These are phyloP conservation scores for Gonioctena quinquepunctata DNA, from an alignment of 1,140 invertebrate genomes.

Conservation along the genomic window DNA sequence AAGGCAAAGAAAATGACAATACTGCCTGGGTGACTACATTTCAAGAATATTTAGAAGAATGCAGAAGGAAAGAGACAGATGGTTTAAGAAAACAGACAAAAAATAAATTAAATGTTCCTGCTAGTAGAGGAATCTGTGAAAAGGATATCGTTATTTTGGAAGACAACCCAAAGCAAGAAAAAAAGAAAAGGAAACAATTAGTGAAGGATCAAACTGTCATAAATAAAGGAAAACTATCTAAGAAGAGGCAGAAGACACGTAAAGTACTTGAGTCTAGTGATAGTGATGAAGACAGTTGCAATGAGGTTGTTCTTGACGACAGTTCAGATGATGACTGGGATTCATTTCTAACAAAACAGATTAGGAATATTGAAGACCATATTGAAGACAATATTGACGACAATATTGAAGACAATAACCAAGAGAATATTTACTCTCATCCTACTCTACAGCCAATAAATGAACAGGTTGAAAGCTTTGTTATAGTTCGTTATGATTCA, in stretches of 20 bases:
- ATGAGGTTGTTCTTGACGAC: not conserved
- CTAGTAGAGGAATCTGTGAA: not conserved
- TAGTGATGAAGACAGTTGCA: constrained; percentile 13
- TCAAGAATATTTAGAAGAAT: not conserved
- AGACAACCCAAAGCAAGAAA: constrained; percentile 5
- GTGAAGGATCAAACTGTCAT: not conserved
- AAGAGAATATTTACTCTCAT: constrained; percentile 3
- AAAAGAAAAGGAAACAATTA: constrained; percentile 3
- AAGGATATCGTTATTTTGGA: not conserved
- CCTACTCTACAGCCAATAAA: constrained; percentile 7
- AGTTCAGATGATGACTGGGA: not conserved
- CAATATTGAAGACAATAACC: constrained; percentile 8
- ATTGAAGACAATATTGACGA: constrained; percentile 5
- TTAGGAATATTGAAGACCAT: constrained; percentile 1
- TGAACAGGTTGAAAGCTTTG: constrained; percentile 2
- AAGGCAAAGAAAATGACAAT: constrained; percentile 7
- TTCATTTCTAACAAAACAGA: constrained; percentile 2
- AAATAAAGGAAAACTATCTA: constrained; percentile 7
- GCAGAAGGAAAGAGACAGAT: not conserved
- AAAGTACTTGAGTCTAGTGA: not conserved
- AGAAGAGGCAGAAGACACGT: not conserved
- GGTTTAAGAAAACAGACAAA: constrained; percentile 7
- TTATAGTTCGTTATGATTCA: constrained; percentile 6
- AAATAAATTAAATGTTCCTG: constrained; percentile 10
- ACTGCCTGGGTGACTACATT: not conserved